Conservation (phyloP, 2,113 vertebrate species). For the Spilogale gracilis region DNA sequence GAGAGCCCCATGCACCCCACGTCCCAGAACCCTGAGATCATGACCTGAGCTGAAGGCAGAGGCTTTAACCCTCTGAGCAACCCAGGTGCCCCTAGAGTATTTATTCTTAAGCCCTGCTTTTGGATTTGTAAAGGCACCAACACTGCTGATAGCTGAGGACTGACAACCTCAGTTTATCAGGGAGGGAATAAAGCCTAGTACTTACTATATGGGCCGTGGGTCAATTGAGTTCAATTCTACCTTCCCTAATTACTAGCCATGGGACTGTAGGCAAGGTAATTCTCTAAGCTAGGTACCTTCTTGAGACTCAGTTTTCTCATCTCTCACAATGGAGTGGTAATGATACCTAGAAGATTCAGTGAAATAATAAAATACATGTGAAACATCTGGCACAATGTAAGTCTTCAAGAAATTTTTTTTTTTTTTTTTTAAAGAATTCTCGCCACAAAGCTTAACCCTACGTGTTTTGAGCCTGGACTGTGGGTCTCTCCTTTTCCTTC, state of each 20-base stretch:
- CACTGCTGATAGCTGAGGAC: background rate
- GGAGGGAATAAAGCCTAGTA: background rate
- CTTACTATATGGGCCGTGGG: background rate
- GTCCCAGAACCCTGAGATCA: too few species aligned
- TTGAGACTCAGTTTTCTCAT: background rate
- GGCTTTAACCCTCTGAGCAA: too few species aligned
- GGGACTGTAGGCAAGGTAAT: background rate
- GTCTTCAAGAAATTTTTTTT: background rate
- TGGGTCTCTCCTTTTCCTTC: background rate
- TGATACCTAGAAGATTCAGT: background rate
- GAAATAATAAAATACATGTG: background rate
- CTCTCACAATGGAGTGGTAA: background rate
- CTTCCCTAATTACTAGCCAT: background rate
- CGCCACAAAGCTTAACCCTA: background rate
- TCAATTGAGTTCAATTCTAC: background rate
- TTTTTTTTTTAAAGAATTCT: background rate
- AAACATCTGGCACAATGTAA: background rate
- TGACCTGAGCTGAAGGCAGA: too few species aligned
- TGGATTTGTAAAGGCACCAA: background rate
- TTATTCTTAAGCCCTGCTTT: background rate
- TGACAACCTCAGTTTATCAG: background rate
- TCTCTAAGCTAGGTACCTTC: background rate
- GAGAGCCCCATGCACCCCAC: too few species aligned
- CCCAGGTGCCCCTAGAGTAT: background rate
- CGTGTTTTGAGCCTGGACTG: background rate